Evolutionary conservation across 2,113 vertebrate genomes (phyloP).

Genomic region (Chaenogobius annularis): DNA sequence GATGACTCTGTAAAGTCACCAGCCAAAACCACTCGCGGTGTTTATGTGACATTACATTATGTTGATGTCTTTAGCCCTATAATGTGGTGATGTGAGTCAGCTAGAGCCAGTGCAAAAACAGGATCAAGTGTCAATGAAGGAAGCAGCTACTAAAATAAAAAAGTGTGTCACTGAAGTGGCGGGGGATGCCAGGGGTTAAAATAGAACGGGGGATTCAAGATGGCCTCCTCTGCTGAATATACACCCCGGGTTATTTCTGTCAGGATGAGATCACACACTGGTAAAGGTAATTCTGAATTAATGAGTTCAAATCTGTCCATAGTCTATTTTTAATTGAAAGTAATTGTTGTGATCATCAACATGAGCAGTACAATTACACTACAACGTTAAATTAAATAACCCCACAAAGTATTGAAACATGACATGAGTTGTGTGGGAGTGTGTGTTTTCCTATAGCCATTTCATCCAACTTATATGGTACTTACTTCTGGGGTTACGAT

Average conservation of each 20-base stretch:
- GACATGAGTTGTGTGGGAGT: too few species aligned
- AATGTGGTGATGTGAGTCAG: neutral
- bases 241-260: slow-evolving; percentile 16
- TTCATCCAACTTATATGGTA: too few species aligned
- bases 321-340: neutral
- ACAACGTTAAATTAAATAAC: too few species aligned
- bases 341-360: neutral
- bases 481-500: too few species aligned
- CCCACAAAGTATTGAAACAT: too few species aligned
- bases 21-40: slow-evolving; percentile 11
- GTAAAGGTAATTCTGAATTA: neutral
- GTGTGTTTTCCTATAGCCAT: too few species aligned
- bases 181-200: slow-evolving; percentile 27
- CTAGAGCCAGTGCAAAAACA: neutral
- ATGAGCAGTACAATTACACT: neutral
- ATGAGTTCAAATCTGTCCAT: neutral
- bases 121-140: neutral
- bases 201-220: slow-evolving; percentile 46
- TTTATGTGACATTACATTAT: neutral
- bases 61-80: neutral
- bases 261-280: slow-evolving; percentile 3
- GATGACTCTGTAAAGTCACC: slow-evolving; percentile 15
- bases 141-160: slow-evolving; percentile 10
- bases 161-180: slow-evolving; percentile 41
- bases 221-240: slow-evolving; percentile 19